Evolutionary conservation across 2,888 invertebrate species (phyloP).

Genomic region (Sphaeridia pumilis): DNA sequence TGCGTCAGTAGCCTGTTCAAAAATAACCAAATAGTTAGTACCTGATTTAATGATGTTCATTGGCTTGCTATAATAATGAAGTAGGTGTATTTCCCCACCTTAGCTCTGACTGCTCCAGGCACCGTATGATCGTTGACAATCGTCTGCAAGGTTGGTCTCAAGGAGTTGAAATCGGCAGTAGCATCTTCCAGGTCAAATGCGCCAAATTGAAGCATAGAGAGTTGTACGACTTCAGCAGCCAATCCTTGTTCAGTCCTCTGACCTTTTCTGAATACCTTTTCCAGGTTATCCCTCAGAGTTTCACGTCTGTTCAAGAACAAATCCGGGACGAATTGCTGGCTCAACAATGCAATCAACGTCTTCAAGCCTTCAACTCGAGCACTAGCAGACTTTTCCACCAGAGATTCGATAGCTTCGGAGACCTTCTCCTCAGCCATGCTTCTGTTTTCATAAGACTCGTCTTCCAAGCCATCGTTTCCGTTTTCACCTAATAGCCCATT

Average conservation of each 20-base stretch:
- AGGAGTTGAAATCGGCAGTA: conserved; percentile 27
- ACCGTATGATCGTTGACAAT: conserved; percentile 32
- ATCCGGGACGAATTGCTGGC: conserved; percentile 32
- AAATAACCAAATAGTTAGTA: not conserved
- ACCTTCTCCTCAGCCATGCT: conserved; percentile 78
- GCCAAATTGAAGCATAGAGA: conserved; percentile 28
- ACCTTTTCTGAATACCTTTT: conserved; percentile 32
- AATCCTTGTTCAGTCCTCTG: conserved; percentile 27
- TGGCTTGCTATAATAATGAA: too few species aligned
- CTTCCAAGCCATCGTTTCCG: conserved; percentile 28
- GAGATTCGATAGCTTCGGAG: conserved; percentile 70
- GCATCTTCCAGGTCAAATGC: conserved; percentile 31
- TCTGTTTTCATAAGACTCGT: conserved; percentile 17
- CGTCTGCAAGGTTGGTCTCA: conserved; percentile 29
- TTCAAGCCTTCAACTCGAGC: conserved; percentile 38
- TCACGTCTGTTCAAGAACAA: conserved; percentile 26
- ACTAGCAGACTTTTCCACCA: conserved; percentile 73
- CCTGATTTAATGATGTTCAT: too few species aligned
- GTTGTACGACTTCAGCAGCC: conserved; percentile 26
- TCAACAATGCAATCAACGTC: conserved; percentile 22
- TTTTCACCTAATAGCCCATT: conserved; percentile 24
- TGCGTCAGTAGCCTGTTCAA: conserved; percentile 46
- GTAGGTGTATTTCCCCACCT: conserved; percentile 18
- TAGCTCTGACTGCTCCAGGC: conserved; percentile 25
- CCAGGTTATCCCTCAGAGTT: conserved; percentile 32